Evolutionary conservation across 2,113 vertebrate genomes (phyloP).

Genomic region (Cygnus atratus): DNA sequence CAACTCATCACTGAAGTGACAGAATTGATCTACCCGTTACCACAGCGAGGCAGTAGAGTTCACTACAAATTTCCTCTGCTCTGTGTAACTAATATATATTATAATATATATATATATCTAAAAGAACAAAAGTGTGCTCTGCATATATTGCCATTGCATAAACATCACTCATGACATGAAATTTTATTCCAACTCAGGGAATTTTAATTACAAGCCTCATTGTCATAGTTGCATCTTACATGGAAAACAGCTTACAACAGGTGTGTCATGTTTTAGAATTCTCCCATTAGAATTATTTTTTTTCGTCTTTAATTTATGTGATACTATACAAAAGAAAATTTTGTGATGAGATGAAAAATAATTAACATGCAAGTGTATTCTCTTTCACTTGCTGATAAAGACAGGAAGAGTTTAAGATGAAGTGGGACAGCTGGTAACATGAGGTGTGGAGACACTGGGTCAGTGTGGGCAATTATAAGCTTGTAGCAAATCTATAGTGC

Average conservation of each 20-base stretch:
- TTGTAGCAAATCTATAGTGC: background rate
- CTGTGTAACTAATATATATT: background rate
- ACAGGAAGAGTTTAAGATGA: background rate
- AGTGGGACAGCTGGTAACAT: background rate
- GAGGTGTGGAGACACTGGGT: rapidly evolving
- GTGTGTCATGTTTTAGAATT: background rate
- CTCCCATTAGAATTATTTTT: background rate
- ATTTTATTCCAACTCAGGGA: background rate
- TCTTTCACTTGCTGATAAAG: background rate
- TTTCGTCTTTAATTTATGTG: background rate
- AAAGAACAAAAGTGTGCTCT: background rate
- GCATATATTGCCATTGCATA: rapidly evolving
- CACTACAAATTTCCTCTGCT: background rate
- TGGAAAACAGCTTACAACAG: background rate
- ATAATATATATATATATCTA: too few relatives aligned
- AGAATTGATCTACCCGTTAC: background rate
- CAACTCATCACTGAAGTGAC: background rate
- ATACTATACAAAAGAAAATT: background rate
- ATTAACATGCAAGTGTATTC: background rate
- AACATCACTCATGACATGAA: background rate
- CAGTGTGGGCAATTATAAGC: background rate
- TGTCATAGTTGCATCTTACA: background rate
- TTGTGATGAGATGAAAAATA: rapidly evolving
- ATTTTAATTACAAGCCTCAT: background rate
- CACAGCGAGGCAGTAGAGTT: background rate